Evolutionary conservation across 2,113 vertebrate genomes (phyloP), one percentile per base, ranked within the genome.

Genomic region (Bostrychus sinensis): DNA sequence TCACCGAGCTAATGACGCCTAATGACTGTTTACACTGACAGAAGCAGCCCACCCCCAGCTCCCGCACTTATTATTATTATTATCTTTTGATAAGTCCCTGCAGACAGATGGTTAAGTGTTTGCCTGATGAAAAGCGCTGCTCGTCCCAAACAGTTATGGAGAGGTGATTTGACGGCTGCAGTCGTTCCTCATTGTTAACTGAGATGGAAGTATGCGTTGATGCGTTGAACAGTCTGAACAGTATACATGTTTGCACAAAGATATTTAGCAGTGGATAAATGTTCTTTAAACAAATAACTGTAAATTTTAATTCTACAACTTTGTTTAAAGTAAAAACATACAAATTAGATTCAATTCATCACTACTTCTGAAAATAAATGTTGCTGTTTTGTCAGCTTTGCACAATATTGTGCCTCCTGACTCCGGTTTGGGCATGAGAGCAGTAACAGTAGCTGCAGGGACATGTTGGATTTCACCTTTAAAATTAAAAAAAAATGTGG

Each of bases 11-110:
- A 85, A 88, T 90, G 87, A 82, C 61, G 42, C 66, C 83, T 85
- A 88, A 88, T 87, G 89, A 80, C 82, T 88, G 83, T 90, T 88
- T 85, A 86, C 36, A 61, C 73, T 85, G 86, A 85, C 75, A 75
- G 83, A 74, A 78, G 75, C 67, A 51, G 62, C 43, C 71, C 38
- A 63, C 58, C 71, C 65, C 25, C 34, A 62, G 80, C 78, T 82
- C 87, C 86, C 85, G 85, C 80, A 87, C 83, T 70, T 86, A 62
- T 82, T 83, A 66, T 80, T 69, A 82, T 77, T 43, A 75, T 67
- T 38, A 56, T 66, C 30, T 80, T 80, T 76, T 77, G 72, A 82
- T 81, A 81, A 72, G 67, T 82, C 84, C 79, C 78, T 53, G 55
- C 70, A 80, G 76, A 82, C 74, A 54, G 63, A 59, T 37, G 54